These are phyloP conservation scores for Ceraclea dissimilis DNA, from an alignment of 2,888 invertebrate species.

Conservation along the genomic window DNA sequence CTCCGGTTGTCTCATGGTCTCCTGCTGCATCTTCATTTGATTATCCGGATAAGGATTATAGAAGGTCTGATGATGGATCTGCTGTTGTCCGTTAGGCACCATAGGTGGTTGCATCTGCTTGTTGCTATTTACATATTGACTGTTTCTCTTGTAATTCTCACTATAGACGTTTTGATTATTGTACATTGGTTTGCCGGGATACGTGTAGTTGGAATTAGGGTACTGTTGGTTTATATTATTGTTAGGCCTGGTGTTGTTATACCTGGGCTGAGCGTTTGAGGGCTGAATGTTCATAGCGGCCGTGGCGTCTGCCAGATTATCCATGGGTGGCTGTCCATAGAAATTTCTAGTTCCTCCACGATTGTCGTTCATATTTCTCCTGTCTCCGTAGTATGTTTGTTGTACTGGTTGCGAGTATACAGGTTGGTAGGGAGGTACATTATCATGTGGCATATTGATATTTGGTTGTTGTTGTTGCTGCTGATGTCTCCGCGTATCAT, in stretches of 20 bases:
- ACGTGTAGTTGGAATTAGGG: slow-evolving; percentile 20
- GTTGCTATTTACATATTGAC: slow-evolving; percentile 19
- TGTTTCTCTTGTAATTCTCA: slow-evolving; percentile 20
- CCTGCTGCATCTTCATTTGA: slow-evolving; percentile 16
- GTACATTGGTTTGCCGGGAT: slow-evolving; percentile 20
- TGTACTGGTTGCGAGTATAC: slow-evolving; percentile 20
- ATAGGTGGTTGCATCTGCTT: slow-evolving; percentile 1
- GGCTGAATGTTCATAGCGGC: slow-evolving; percentile 32
- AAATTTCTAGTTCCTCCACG: slow-evolving; percentile 18
- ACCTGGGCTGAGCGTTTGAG: slow-evolving; percentile 28
- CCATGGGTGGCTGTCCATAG: slow-evolving; percentile 33
- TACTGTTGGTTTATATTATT: slow-evolving; percentile 19
- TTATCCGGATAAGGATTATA: slow-evolving; percentile 18
- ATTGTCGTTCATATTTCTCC: slow-evolving; percentile 20
- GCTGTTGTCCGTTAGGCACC: slow-evolving; percentile 1
- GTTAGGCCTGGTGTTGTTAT: slow-evolving; percentile 16
- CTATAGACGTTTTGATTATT: slow-evolving; percentile 21
- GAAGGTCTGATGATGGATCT: slow-evolving; percentile 16
- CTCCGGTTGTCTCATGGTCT: slow-evolving; percentile 15
- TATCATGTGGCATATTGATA: slow-evolving; percentile 19
- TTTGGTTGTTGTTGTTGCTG: slow-evolving; percentile 21
- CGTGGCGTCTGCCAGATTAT: slow-evolving; percentile 38
- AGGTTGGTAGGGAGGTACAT: slow-evolving; percentile 18
- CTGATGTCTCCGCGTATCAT: slow-evolving; percentile 38
- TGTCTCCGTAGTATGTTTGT: slow-evolving; percentile 16